phyloP scores from a whole-genome alignment of 2,113 vertebrate genomes.

The Dicerorhinus sumatrensis region DNA sequence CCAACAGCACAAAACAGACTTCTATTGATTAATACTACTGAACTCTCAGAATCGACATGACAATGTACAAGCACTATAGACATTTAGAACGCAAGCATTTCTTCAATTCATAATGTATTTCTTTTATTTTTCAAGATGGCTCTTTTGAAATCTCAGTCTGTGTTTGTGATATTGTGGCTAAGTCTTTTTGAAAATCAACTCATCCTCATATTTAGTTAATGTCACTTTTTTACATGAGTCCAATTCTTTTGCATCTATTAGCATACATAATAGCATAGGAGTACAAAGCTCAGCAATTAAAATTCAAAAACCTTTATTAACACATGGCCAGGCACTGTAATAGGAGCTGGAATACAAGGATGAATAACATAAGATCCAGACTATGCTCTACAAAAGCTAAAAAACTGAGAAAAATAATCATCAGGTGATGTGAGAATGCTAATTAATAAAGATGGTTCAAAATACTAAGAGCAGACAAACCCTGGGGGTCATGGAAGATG shows the following conservation, averaged over 20 bases:
- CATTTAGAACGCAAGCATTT: background rate
- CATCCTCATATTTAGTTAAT: background rate
- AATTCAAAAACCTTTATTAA: background rate
- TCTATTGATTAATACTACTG: background rate
- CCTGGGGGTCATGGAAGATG: fast-evolving
- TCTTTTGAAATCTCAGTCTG: background rate
- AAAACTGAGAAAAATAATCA: background rate
- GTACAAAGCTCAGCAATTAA: background rate
- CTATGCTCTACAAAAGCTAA: background rate
- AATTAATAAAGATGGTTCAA: background rate
- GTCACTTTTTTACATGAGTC: background rate
- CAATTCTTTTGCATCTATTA: background rate
- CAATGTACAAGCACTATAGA: background rate
- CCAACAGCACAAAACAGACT: background rate
- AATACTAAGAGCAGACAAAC: background rate
- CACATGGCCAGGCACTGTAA: background rate
- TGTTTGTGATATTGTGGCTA: background rate
- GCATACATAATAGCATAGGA: background rate
- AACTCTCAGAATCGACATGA: background rate
- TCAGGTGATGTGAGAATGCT: background rate
- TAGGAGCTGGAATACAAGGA: background rate
- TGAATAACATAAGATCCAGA: background rate
- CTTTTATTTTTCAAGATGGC: background rate
- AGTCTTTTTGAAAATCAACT: background rate
- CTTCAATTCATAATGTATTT: background rate